Evolutionary conservation across 2,888 invertebrate species (phyloP), one percentile per base, ranked within the genome.

Genomic region (Brachyopa scutellaris): DNA sequence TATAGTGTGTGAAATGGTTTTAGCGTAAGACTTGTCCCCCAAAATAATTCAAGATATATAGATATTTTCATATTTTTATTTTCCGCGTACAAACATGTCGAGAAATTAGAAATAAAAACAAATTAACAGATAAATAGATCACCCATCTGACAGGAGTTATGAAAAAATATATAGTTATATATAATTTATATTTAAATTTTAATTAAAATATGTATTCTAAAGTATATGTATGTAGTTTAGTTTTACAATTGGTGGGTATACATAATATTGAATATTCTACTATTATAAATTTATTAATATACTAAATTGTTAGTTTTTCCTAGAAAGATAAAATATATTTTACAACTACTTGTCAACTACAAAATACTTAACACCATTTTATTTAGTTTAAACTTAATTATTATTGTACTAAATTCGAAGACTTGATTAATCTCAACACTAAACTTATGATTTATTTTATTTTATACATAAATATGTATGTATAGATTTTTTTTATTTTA

Each of bases 131-230:
- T 31, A 61, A 51, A 64, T 61, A 82, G 64, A 87, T 89, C 87
- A 89, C 90, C 90, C 90, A 90, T 89, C 90, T 90, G 90, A 90
- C 90, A 90, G 88, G 89, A 90, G 90, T 90, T 90, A 89, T 85
- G 84, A 45, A 83, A 66, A 78, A 40, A 82, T 77, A 70, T 76
- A 29, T 70, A 11, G 11, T 17, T 53, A 9, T 61, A 11, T 61
- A 42, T 47, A 9, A 21, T 11, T 74, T 42, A 19, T n/a, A 19
- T 69, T 53, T 29, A 19, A 1, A 29, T 61, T 36, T 45, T n/a
- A n/a, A 3, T 38, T 3, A 26, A 26, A 5, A 26, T 3, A n/a
- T 13, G 9, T 45, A 36, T 57, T 21, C 17, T 47, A 7, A 36
- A 36, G 29, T 57, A 17, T 31, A 40, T 3, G 8, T 3, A 38